These are phyloP conservation scores for Stigmatopora nigra DNA, from an alignment of 2,113 vertebrate species.

Conservation along the genomic window DNA sequence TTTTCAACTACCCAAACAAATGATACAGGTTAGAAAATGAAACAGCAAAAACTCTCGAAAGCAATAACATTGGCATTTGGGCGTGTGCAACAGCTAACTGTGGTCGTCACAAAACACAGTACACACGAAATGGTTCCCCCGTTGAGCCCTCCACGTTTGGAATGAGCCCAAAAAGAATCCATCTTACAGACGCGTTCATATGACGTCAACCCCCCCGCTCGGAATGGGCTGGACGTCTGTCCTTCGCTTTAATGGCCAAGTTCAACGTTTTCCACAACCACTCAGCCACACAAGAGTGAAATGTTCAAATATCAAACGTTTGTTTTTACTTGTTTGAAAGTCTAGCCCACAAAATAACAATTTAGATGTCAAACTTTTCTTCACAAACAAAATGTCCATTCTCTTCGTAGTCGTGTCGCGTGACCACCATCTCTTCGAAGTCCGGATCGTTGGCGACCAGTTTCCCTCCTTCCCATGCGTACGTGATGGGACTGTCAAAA, in stretches of 20 bases:
- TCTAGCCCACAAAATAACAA: background rate
- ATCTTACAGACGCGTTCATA: no score
- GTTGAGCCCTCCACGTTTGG: no score
- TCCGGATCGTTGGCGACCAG: conserved; percentile 89
- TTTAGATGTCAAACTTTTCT: conserved; percentile 94
- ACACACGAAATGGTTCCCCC: background rate
- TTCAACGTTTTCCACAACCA: no score
- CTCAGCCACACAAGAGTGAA: no score
- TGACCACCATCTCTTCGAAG: conserved; percentile 95
- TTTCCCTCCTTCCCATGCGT: conserved; percentile 94
- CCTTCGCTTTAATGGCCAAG: no score
- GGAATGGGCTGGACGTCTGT: no score
- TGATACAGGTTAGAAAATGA: background rate
- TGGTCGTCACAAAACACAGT: background rate
- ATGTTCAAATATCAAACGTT: no score
- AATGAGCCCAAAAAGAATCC: no score
- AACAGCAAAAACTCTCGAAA: background rate
- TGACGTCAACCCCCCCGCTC: no score
- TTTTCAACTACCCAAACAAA: background rate
- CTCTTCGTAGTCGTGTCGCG: conserved; percentile 95
- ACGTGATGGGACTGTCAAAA: conserved; percentile 82
- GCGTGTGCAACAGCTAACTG: background rate
- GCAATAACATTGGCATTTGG: background rate
- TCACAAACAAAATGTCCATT: conserved; percentile 92
- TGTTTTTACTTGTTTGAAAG: background rate